phyloP scores from a whole-genome alignment of 2,113 vertebrate species.

The Montifringilla adamsi region DNA sequence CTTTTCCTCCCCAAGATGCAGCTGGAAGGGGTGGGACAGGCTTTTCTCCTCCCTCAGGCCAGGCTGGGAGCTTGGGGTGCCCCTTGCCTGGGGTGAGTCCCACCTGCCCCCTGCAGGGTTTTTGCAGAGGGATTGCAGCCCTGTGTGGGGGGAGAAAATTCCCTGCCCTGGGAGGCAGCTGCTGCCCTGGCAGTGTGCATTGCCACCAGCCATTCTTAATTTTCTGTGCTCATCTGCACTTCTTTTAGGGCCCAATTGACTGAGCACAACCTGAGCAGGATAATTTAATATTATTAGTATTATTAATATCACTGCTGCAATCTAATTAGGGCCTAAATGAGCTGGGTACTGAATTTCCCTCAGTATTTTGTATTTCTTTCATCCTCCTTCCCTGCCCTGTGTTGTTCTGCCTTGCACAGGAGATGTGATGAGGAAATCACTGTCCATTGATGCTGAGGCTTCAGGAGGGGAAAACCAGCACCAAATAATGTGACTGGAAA shows the following conservation, averaged over 20 bases:
- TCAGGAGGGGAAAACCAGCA: not conserved
- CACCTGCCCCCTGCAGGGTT: fast-evolving
- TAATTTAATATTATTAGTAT: not conserved
- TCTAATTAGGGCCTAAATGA: not conserved
- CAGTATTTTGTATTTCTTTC: not conserved
- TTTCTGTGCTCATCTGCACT: not conserved
- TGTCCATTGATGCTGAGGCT: not conserved
- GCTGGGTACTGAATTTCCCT: not conserved
- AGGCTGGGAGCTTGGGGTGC: fast-evolving
- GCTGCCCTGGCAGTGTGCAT: not conserved
- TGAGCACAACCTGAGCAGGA: not conserved
- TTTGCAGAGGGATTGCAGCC: too few relatives aligned
- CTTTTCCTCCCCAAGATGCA: not conserved
- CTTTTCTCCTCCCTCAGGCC: not conserved
- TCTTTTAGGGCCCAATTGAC: not conserved
- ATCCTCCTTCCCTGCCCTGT: not conserved
- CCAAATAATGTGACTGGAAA: not conserved
- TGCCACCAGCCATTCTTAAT: not conserved
- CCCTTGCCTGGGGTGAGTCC: fast-evolving
- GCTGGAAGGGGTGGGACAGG: not conserved
- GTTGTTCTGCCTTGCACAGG: not conserved
- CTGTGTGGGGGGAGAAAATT: not conserved
- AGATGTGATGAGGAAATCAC: not conserved
- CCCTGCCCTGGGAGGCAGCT: not conserved
- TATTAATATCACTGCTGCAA: not conserved